Evolutionary conservation across 2,888 invertebrate genomes (phyloP).

Genomic region (Thalpophila matura): DNA sequence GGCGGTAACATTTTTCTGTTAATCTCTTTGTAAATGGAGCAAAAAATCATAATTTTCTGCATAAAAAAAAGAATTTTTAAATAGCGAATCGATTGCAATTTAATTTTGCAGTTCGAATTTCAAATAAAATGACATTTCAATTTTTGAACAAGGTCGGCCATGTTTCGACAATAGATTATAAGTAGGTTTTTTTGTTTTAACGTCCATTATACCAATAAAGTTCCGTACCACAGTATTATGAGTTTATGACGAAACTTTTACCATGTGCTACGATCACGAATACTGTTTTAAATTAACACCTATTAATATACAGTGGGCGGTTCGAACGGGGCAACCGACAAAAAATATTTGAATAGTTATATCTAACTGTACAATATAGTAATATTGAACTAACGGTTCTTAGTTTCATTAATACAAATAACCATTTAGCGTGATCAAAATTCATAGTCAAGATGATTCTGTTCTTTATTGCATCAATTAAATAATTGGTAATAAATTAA

Average conservation of each 20-base stretch:
- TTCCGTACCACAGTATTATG: constrained; percentile 52
- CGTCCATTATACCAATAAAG: constrained; percentile 39
- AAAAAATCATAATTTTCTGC: constrained; percentile 49
- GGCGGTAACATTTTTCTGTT: constrained; percentile 70
- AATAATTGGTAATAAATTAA: constrained; percentile 16
- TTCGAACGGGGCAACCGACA: constrained; percentile 59
- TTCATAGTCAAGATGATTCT: background rate
- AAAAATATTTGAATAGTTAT: constrained; percentile 70
- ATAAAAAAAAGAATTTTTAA: constrained; percentile 28
- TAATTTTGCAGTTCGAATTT: constrained; percentile 19
- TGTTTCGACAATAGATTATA: constrained; percentile 22
- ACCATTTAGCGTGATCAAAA: constrained; percentile 33
- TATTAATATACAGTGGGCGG: constrained; percentile 63
- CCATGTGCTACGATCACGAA: constrained; percentile 51
- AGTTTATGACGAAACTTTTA: constrained; percentile 57
- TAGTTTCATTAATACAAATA: constrained; percentile 60
- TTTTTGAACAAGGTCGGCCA: constrained; percentile 34
- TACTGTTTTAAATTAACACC: constrained; percentile 71
- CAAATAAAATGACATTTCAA: constrained; percentile 5
- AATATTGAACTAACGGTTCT: constrained; percentile 71
- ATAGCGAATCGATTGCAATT: constrained; percentile 19
- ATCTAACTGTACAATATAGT: constrained; percentile 73
- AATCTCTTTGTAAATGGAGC: constrained; percentile 65
- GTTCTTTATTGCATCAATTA: background rate
- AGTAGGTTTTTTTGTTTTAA: constrained; percentile 42